These are phyloP conservation scores for Molossus molossus DNA, from an alignment of 2,797 vertebrate genomes.

Conservation along the genomic window DNA sequence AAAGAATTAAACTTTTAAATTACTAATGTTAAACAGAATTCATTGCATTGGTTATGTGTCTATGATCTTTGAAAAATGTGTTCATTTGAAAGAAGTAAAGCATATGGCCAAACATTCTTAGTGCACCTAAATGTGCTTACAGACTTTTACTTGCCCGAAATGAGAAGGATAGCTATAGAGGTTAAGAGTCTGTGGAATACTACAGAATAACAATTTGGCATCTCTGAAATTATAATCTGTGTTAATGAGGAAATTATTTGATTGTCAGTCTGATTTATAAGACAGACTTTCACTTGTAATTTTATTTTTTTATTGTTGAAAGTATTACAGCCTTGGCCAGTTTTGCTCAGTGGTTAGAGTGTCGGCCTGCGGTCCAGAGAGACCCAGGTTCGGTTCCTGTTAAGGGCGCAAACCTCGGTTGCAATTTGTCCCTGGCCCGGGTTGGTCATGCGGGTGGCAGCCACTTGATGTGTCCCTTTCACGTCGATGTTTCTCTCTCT, in stretches of 20 bases:
- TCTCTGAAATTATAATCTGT: constrained; percentile 65
- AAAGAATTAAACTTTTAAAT: constrained; percentile 57
- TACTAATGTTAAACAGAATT: constrained; percentile 44
- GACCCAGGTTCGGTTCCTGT: too few species aligned
- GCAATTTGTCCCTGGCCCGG: too few species aligned
- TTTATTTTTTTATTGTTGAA: background rate
- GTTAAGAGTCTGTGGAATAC: constrained; percentile 1
- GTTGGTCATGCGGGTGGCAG: too few species aligned
- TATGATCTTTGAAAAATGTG: constrained; percentile 19
- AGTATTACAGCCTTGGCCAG: too few species aligned
- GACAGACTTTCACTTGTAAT: background rate
- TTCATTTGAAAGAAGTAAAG: constrained; percentile 46
- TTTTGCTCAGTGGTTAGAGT: too few species aligned
- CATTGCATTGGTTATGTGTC: constrained; percentile 24
- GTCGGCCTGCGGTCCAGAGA: too few species aligned
- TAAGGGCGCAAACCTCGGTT: too few species aligned
- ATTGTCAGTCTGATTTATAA: constrained; percentile 37
- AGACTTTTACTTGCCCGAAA: constrained; percentile 47
- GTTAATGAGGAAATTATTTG: constrained; percentile 57
- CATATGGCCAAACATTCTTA: background rate
- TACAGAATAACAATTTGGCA: constrained; percentile 48
- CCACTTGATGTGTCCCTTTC: too few species aligned
- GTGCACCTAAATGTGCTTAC: constrained; percentile 21
- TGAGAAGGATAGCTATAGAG: constrained; percentile 43
- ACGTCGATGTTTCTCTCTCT: too few species aligned